Conservation (phyloP, 2,888 invertebrate species). For the Nemotelus nigrinus region DNA sequence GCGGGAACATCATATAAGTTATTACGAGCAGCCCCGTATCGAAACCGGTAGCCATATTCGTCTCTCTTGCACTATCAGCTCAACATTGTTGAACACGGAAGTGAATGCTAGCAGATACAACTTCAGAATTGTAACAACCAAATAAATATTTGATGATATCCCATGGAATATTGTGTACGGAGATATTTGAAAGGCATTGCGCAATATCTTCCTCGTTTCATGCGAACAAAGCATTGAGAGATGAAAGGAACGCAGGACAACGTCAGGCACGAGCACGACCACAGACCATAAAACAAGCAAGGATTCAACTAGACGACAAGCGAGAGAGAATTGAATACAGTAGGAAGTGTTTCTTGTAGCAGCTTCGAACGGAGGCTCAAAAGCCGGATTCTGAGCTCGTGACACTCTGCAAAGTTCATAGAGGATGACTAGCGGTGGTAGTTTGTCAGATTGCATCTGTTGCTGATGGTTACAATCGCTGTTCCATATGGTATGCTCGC, state of each 20-base stretch:
- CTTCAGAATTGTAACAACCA: constrained; percentile 35
- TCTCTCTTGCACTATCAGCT: background rate
- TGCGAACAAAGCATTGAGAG: too few species aligned
- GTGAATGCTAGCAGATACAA: constrained; percentile 9
- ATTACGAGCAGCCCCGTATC: background rate
- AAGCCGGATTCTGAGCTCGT: background rate
- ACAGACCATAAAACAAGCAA: background rate
- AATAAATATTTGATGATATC: constrained; percentile 37
- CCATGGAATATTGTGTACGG: constrained; percentile 21
- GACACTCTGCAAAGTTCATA: background rate
- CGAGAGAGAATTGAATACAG: too few species aligned
- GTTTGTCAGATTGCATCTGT: constrained; percentile 33
- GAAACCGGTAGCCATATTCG: background rate
- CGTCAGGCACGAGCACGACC: constrained; percentile 1
- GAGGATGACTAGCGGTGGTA: constrained; percentile 3
- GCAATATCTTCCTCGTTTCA: background rate
- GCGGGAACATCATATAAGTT: too few species aligned
- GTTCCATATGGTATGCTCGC: background rate
- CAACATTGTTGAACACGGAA: constrained; percentile 34
- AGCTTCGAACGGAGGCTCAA: constrained; percentile 10
- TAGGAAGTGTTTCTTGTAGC: too few species aligned
- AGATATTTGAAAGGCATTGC: constrained; percentile 20
- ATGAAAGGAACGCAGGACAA: background rate
- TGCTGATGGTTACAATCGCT: constrained; percentile 5
- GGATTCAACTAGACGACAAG: background rate